Percentiles rank a stretch among this genome's conserved stretches.
phyloP scores from a whole-genome alignment of 53 echinoderm and acorn worm genomes.

The Crossaster papposus region DNA sequence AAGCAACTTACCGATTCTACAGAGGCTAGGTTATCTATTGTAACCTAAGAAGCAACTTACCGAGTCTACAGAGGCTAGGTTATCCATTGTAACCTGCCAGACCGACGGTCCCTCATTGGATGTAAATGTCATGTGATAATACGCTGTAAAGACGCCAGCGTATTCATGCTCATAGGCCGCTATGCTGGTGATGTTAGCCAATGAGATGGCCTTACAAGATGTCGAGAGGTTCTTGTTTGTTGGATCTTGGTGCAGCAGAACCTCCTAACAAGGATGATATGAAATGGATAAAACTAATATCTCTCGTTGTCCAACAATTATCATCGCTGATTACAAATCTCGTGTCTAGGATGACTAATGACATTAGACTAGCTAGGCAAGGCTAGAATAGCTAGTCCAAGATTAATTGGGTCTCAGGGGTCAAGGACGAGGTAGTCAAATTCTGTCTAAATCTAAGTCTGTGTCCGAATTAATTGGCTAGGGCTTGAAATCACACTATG shows the following conservation, averaged over 20 bases:
- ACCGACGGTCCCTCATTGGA: conserved; percentile 72
- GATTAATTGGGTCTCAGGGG: too few relatives aligned
- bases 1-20: conserved; percentile 72
- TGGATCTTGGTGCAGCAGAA: conserved; percentile 27
- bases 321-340: too few relatives aligned
- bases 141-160: conserved; percentile 45
- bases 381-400: too few relatives aligned
- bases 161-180: conserved; percentile 67
- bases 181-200: conserved; percentile 61
- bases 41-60: conserved; percentile 54
- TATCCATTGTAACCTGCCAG: conserved; percentile 76
- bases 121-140: conserved; percentile 59
- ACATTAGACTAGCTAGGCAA: too few relatives aligned
- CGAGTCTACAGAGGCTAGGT: conserved; percentile 65
- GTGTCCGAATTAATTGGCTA: too few relatives aligned
- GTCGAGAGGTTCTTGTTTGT: conserved; percentile 49
- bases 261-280: conserved; percentile 40
- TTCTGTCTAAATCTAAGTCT: too few relatives aligned
- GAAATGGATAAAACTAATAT: too few relatives aligned
- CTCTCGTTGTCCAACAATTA: too few relatives aligned
- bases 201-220: conserved; percentile 65
- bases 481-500: too few relatives aligned
- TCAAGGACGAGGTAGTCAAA: too few relatives aligned
- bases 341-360: too few relatives aligned
- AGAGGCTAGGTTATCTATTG: conserved; percentile 61